phyloP scores from a whole-genome alignment of 2,888 invertebrate species.

The Dryomyza anilis region DNA sequence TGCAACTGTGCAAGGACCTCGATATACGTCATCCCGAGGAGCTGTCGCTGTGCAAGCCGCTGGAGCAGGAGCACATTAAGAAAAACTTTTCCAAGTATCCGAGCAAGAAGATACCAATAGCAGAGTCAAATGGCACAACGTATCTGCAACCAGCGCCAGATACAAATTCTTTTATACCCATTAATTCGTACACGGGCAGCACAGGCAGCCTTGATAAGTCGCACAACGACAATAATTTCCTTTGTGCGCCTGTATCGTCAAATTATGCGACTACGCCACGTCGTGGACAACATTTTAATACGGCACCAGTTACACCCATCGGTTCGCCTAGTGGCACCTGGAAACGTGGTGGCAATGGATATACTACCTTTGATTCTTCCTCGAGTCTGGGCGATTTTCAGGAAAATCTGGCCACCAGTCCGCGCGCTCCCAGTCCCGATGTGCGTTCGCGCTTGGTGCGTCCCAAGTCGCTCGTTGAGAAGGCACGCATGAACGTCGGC shows the following conservation, averaged over 20 bases:
- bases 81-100: slow-evolving; percentile 79
- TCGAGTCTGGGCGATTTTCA: slow-evolving; percentile 62
- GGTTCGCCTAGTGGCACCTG: slow-evolving; percentile 71
- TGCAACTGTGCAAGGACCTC: slow-evolving; percentile 87
- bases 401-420: slow-evolving; percentile 80
- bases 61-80: slow-evolving; percentile 81
- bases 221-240: slow-evolving; percentile 57
- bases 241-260: slow-evolving; percentile 63
- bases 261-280: slow-evolving; percentile 52
- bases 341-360: slow-evolving; percentile 57
- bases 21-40: slow-evolving; percentile 97
- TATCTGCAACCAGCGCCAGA: slow-evolving; percentile 66
- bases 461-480: slow-evolving; percentile 90
- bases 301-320: slow-evolving; percentile 74
- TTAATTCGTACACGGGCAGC: slow-evolving; percentile 72
- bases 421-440: slow-evolving; percentile 74
- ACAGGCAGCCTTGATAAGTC: slow-evolving; percentile 72
- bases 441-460: slow-evolving; percentile 66
- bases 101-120: slow-evolving; percentile 60
- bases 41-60: slow-evolving; percentile 87
- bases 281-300: slow-evolving; percentile 62
- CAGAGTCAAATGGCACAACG: slow-evolving; percentile 55
- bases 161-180: slow-evolving; percentile 86
- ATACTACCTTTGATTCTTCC: slow-evolving; percentile 58
- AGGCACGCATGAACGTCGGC: slow-evolving; percentile 91